Percentiles rank a stretch among this genome's conserved stretches.
Evolutionary conservation across 2,113 vertebrate species (phyloP).

Genomic region (Ameiurus melas): DNA sequence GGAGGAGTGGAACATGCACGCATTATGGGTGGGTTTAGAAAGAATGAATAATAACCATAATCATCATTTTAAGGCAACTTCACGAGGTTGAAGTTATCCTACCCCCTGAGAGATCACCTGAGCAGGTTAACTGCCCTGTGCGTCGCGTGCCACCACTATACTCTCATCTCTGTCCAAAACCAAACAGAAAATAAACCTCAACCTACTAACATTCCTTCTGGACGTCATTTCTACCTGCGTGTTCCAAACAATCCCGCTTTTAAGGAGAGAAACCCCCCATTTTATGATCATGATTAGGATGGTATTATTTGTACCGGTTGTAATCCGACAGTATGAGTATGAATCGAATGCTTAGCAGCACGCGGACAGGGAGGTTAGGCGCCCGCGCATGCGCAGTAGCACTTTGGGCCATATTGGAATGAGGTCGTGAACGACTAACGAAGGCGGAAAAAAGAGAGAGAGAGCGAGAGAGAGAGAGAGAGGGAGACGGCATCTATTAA

Average conservation of each 20-base stretch:
- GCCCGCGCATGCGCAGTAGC: slow-evolving; percentile 80
- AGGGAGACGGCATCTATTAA: slow-evolving; percentile 75
- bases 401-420: slow-evolving; percentile 93
- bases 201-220: neutral
- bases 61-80: neutral
- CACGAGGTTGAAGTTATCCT: neutral
- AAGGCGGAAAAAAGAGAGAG: slow-evolving; percentile 70
- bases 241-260: neutral
- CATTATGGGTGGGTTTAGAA: too few relatives aligned
- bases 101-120: neutral
- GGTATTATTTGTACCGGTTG: neutral
- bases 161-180: neutral
- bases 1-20: too few relatives aligned
- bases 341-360: slow-evolving; percentile 60
- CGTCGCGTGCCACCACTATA: neutral
- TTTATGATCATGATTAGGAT: slow-evolving; percentile 12
- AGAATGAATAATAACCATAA: too few relatives aligned
- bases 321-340: slow-evolving; percentile 57
- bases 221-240: neutral
- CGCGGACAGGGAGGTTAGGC: slow-evolving; percentile 67
- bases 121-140: slow-evolving; percentile 22
- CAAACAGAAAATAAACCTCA: neutral
- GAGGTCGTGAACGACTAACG: slow-evolving; percentile 82
- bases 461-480: slow-evolving; percentile 45
- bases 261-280: neutral